These are phyloP conservation scores for Strigamia crassipes DNA, from an alignment of 2,888 invertebrate genomes.

Conservation along the genomic window DNA sequence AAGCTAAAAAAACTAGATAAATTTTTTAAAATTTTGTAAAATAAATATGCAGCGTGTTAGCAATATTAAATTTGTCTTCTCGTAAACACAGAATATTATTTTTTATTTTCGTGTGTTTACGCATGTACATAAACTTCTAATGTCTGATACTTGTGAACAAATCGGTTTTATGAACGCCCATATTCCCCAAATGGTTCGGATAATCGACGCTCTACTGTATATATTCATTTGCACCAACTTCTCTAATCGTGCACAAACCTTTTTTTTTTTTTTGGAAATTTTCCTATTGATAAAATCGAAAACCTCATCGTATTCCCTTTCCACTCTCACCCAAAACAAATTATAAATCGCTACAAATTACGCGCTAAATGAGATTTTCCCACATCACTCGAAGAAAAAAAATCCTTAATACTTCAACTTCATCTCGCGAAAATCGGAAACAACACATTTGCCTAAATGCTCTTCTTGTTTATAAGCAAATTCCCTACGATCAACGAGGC, in stretches of 20 bases:
- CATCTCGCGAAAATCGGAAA: background rate
- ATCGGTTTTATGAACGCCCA: too few species aligned
- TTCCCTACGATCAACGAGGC: conserved; percentile 37
- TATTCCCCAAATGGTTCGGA: too few species aligned
- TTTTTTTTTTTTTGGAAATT: too few species aligned
- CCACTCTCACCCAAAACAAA: background rate
- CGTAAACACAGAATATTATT: too few species aligned
- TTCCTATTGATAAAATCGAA: background rate
- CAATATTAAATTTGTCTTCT: too few species aligned
- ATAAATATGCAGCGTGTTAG: too few species aligned
- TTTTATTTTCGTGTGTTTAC: too few species aligned
- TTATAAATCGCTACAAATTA: background rate
- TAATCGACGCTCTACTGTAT: too few species aligned
- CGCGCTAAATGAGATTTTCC: background rate
- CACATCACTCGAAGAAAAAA: background rate
- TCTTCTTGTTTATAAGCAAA: conserved; percentile 40
- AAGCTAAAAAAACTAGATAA: too few species aligned
- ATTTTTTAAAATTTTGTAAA: too few species aligned
- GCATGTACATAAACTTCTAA: too few species aligned
- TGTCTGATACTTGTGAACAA: too few species aligned
- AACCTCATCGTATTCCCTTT: background rate
- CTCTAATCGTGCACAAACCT: background rate
- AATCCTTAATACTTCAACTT: background rate
- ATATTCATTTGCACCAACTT: background rate
- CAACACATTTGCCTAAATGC: conserved; percentile 34